Evolutionary conservation across 2,113 vertebrate genomes (phyloP).

Genomic region (Amia ocellicauda): DNA sequence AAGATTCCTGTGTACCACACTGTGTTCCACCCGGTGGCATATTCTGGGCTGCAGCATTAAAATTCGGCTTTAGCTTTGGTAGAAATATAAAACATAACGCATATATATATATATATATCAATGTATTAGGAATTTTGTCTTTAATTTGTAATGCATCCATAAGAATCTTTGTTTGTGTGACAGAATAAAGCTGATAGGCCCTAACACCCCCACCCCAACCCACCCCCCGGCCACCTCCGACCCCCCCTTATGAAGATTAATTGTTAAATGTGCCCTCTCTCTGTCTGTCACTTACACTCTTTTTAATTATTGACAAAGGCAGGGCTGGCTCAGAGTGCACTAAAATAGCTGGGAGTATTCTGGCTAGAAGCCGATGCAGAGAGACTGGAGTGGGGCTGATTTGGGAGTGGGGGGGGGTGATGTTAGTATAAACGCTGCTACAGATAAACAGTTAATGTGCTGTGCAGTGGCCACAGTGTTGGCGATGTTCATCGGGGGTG

Average conservation of each 20-base stretch:
- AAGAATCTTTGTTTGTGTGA: background rate
- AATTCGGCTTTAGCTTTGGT: background rate
- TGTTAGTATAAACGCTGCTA: background rate
- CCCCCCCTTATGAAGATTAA: background rate
- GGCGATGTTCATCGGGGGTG: background rate
- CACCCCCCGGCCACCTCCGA: background rate
- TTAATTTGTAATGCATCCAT: too few species aligned
- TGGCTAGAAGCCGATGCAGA: too few species aligned
- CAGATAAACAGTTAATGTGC: background rate
- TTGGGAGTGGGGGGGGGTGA: background rate
- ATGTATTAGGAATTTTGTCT: too few species aligned
- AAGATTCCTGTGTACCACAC: too few species aligned
- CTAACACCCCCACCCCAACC: background rate
- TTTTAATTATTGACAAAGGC: slow-evolving; percentile 13
- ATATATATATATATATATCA: too few species aligned
- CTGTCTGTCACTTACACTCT: background rate
- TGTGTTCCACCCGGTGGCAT: background rate
- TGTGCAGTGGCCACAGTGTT: background rate
- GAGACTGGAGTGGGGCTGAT: background rate
- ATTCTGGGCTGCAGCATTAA: background rate
- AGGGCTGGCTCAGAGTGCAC: background rate
- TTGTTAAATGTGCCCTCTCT: slow-evolving; percentile 7
- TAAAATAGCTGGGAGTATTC: background rate
- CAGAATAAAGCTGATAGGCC: background rate
- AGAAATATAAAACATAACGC: background rate